Evolutionary conservation across 2,797 vertebrate species (phyloP), one percentile per base, ranked within the genome.

Genomic region (Aldrovandia affinis): DNA sequence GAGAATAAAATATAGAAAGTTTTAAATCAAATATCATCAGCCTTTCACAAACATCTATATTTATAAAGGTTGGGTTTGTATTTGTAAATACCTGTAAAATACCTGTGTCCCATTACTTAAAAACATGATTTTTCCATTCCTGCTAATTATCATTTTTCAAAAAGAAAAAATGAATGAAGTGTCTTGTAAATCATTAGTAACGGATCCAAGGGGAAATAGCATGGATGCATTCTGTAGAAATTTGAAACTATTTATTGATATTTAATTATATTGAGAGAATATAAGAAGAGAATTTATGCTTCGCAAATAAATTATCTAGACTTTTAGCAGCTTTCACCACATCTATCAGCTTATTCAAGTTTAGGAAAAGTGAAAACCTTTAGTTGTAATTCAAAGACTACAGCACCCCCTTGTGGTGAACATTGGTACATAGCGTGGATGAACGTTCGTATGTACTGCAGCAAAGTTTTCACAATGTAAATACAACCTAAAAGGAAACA

Each of bases 351-450:
- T 20, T 44, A 14, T 36, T 36, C 36, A 70, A 70, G 68, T 70
- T 77, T 6, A 77, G 36, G 25, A 22, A 73, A 42, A 44, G 42
- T 47, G 42, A 25, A 20, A 77, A 25, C 42, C 73, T n/a, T n/a
- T 15, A 57, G 18, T 70, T 5, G 85, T 80, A 85, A 89, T 80
- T 77, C 87, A 81, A 88, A 88, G 91, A 84, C 91, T 88, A 84
- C 83, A 90, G 92, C 94, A 83, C 94, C 95, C 92, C 91, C 94
- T 93, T 86, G 93, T 94, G 96, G 94, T 87, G 78, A 0, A 85
- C 15, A 75, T 33, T 12, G 44, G 28, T 63, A 30, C n/a, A 57
- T 6, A 25, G 14, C 33, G 77, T 47, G 33, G 47, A 52, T 68
- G 25, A 47, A 30, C 47, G 36, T 57, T 65, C 12, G 30, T 33